phyloP scores from a whole-genome alignment of 2,888 invertebrate genomes.

The Mesochorus sp. region DNA sequence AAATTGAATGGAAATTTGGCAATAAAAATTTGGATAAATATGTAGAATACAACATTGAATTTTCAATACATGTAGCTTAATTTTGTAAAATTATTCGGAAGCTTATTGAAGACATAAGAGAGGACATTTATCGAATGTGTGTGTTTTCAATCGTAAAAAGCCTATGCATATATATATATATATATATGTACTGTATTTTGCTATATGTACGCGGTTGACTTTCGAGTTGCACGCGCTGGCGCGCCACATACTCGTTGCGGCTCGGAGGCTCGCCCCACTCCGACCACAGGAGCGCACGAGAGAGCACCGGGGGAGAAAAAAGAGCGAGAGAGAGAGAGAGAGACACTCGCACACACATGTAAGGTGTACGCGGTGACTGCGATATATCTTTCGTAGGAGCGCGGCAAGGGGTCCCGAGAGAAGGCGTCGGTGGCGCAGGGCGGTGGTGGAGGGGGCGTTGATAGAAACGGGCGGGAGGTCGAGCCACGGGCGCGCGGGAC shows the following conservation, averaged over 20 bases:
- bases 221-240: constrained; percentile 55
- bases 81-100: too few species aligned
- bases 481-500: constrained; percentile 71
- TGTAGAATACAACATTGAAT: too few species aligned
- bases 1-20: too few species aligned
- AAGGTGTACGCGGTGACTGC: not conserved
- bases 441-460: constrained; percentile 32
- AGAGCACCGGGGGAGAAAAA: constrained; percentile 6
- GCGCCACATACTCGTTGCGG: constrained; percentile 50
- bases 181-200: too few species aligned
- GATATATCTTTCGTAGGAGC: constrained; percentile 37
- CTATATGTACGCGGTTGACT: constrained; percentile 36
- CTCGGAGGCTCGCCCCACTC: constrained; percentile 47
- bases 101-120: too few species aligned
- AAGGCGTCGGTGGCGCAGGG: constrained; percentile 52
- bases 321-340: too few species aligned
- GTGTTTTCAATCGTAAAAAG: not conserved
- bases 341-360: not conserved
- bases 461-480: constrained; percentile 60
- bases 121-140: too few species aligned
- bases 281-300: constrained; percentile 38
- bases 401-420: constrained; percentile 40
- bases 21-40: too few species aligned
- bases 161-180: not conserved
- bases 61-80: too few species aligned